phyloP scores from a whole-genome alignment of 2,113 vertebrate species.

The Xenopus borealis region DNA sequence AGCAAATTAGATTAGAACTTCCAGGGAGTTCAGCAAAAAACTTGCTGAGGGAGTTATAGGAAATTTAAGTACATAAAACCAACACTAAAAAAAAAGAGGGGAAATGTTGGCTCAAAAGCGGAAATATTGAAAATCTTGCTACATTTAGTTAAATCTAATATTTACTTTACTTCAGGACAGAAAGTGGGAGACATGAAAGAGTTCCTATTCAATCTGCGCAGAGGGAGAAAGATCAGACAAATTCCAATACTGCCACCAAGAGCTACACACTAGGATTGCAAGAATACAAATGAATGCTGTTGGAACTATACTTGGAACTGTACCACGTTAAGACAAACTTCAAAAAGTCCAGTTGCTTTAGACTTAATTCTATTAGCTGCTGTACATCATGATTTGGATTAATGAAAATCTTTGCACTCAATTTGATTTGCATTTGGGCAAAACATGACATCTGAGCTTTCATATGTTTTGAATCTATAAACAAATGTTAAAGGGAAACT shows the following conservation, averaged over 20 bases:
- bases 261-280: conserved; percentile 23
- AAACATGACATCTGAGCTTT: no score
- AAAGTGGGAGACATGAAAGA: not conserved
- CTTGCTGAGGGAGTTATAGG: not conserved
- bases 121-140: not conserved
- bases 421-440: no score
- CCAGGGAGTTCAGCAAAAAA: not conserved
- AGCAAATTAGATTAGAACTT: not conserved
- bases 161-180: not conserved
- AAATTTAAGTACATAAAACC: not conserved
- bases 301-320: no score
- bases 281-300: not conserved
- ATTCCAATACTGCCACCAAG: conserved; percentile 65
- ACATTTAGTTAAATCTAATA: not conserved
- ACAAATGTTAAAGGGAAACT: no score
- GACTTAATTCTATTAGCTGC: no score
- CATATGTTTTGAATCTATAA: no score
- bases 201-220: not conserved
- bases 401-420: no score
- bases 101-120: not conserved
- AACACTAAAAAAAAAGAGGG: conserved; percentile 14
- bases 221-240: conserved; percentile 22
- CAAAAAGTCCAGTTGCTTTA: no score
- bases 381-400: no score
- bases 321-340: no score